Evolutionary conservation across 2,797 vertebrate genomes (phyloP), one percentile per base, ranked within the genome.

Genomic region (Avahi laniger): DNA sequence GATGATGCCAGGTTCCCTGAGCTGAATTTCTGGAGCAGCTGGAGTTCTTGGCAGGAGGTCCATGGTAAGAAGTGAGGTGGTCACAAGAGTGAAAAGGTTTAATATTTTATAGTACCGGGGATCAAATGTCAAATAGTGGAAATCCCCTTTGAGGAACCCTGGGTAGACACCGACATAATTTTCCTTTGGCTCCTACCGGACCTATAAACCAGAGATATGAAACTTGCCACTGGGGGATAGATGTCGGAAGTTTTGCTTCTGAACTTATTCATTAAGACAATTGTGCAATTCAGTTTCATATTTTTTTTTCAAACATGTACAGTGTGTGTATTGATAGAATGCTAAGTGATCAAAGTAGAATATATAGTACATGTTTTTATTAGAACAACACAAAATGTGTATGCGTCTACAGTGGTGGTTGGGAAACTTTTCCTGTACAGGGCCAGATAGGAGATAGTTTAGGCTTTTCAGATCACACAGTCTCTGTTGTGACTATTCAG

Each of bases 21-120:
- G 14, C 94, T 76, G 41, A 61, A 91, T 75, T 4, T 43, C 14
- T 99, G 98, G 98, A 98, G 98, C 94, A 7, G 8, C 7, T 99
- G 99, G 99, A 98, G 96, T 91, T 46, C 33, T 0, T 98, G 98
- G 98, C 22, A 97, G 63, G 95, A 96, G 84, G 91, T 97, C 8
- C 11, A 63, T 0, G 98, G 99, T 99, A 98, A 98, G 98, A 79
- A 93, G 46, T 96, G 24, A 50, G 87, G 35, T 11, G n/a, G 13
- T 46, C 63, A 4, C 28, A 76, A 57, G 72, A 65, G 30, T 18
- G 46, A 48, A 41, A 26, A 84, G 30, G 17, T 20, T 69, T 79
- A 9, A 15, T 65, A 8, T 28, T n/a, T 76, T 28, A 5, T 81
- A 10, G 38, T 91, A 24, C 7, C 79, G n/a, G 63, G 33, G 14